These are phyloP conservation scores for Thymelicus acteon DNA, from an alignment of 2,888 invertebrate genomes.

Conservation along the genomic window DNA sequence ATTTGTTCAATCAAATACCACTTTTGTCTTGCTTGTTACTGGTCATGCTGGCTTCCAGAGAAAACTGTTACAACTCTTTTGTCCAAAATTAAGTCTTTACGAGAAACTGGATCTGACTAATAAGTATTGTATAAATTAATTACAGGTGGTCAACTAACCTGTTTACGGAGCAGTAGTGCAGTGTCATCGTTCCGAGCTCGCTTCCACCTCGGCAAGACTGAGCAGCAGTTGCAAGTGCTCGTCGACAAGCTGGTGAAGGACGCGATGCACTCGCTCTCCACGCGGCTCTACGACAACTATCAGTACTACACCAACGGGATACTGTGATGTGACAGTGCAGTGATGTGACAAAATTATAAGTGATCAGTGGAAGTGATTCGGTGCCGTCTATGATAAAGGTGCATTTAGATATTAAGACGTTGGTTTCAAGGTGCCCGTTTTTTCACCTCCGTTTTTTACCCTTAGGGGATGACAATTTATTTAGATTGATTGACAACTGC, in stretches of 20 bases:
- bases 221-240: conserved; percentile 95
- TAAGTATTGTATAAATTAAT: not conserved
- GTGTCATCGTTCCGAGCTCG: conserved; percentile 96
- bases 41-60: too few relatives aligned
- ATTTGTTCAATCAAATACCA: too few relatives aligned
- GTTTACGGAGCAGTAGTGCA: conserved; percentile 97
- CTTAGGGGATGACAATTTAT: too few relatives aligned
- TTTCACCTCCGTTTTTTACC: too few relatives aligned
- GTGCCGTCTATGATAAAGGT: not conserved
- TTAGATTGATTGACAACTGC: too few relatives aligned
- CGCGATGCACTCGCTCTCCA: conserved; percentile 97
- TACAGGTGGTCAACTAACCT: conserved; percentile 96
- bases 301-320: conserved; percentile 99
- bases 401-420: not conserved
- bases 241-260: conserved; percentile 97
- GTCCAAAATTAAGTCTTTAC: too few relatives aligned
- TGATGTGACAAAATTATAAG: not conserved
- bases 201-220: conserved; percentile 97
- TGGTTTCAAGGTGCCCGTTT: too few relatives aligned
- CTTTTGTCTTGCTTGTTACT: too few relatives aligned
- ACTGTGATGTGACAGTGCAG: conserved; percentile 74
- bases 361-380: conserved; percentile 1
- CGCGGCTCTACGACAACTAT: conserved; percentile 99
- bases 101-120: too few relatives aligned
- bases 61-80: too few relatives aligned